Percentiles rank a stretch among this genome's conserved stretches.
These are phyloP conservation scores for Lasioglossum baleicum DNA, from an alignment of 1,140 invertebrate species.

Conservation along the genomic window DNA sequence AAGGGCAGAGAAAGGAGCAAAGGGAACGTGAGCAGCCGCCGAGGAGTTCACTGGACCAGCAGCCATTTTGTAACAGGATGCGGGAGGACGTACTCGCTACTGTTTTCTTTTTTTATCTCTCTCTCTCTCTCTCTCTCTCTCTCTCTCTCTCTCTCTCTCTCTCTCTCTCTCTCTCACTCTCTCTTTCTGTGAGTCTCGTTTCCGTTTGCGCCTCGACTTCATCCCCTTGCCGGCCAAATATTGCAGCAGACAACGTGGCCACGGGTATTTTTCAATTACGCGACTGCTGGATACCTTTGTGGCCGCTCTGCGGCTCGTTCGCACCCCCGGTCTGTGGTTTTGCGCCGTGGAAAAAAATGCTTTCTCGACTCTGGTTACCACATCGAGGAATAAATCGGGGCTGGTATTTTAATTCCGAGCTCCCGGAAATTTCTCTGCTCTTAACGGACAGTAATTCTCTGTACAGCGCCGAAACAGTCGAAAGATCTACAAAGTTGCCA, in stretches of 20 bases:
- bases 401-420: background rate
- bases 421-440: background rate
- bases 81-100: background rate
- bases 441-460: too few relatives aligned
- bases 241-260: constrained; percentile 4
- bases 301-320: constrained; percentile 3
- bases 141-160: background rate
- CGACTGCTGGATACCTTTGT: constrained; percentile 16
- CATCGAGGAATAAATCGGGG: constrained; percentile 9
- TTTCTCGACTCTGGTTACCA: background rate
- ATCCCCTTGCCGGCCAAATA: background rate
- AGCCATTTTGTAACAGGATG: constrained; percentile 30
- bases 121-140: background rate
- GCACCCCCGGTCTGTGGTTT: background rate
- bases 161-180: background rate
- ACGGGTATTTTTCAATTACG: constrained; percentile 43
- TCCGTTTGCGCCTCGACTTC: background rate
- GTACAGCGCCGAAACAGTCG: too few relatives aligned
- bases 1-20: background rate
- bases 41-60: constrained; percentile 2
- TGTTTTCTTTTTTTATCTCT: background rate
- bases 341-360: background rate
- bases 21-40: constrained; percentile 6
- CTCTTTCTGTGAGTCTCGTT: background rate
- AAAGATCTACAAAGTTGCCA: too few relatives aligned